Percentiles rank a stretch among this genome's conserved stretches.
phyloP scores from a whole-genome alignment of 2,797 vertebrate genomes.

The Helarctos malayanus region DNA sequence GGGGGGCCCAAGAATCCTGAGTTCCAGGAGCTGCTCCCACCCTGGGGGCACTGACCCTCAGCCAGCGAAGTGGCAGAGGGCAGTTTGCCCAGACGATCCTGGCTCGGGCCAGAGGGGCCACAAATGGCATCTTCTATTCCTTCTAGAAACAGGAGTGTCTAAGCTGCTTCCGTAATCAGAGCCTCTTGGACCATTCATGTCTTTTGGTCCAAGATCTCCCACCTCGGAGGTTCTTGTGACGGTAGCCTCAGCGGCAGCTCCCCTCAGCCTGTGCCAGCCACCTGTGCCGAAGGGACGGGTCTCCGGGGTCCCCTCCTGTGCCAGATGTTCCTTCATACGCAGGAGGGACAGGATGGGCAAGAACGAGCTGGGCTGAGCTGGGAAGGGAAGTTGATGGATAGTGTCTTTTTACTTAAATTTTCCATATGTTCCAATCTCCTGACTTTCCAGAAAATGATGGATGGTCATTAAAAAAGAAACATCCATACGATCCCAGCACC shows the following conservation, averaged over 20 bases:
- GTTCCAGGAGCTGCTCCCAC: accelerated
- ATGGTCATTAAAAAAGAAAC: not conserved
- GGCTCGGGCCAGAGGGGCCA: not conserved
- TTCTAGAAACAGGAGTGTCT: not conserved
- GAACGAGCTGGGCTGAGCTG: not conserved
- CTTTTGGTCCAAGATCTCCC: not conserved
- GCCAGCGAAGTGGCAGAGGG: not conserved
- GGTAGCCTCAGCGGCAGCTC: not conserved
- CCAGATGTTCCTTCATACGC: not conserved
- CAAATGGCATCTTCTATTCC: not conserved
- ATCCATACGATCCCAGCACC: not conserved
- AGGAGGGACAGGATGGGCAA: not conserved
- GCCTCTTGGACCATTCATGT: not conserved
- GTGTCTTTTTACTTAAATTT: not conserved
- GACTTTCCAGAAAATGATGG: not conserved
- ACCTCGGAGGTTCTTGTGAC: not conserved
- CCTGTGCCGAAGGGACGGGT: not conserved
- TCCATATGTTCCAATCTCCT: not conserved
- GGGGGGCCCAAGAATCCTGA: accelerated
- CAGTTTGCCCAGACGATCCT: not conserved
- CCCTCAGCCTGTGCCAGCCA: not conserved
- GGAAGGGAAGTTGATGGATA: not conserved
- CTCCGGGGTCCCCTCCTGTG: not conserved
- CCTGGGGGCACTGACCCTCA: not conserved
- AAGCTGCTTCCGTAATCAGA: not conserved